A percentile compares a stretch with the other conserved stretches of the same genome.
These are phyloP conservation scores for Chelon auratus DNA, from an alignment of 2,797 vertebrate genomes.

Conservation along the genomic window DNA sequence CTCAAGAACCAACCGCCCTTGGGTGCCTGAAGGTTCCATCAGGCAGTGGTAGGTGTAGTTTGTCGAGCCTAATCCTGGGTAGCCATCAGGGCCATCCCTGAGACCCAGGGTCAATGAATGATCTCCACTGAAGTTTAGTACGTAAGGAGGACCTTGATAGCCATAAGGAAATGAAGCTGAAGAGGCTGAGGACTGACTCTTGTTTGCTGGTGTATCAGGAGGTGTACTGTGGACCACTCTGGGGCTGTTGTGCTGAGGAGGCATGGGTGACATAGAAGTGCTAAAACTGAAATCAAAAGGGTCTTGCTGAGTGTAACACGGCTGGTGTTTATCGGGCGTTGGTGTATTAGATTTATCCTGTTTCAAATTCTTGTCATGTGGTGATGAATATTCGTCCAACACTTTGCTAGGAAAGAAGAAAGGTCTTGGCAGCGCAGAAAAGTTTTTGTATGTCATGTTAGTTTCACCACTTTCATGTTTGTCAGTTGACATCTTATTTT, in stretches of 20 bases:
- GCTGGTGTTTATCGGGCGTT: conserved; percentile 74
- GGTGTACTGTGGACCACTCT: conserved; percentile 75
- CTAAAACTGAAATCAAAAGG: conserved; percentile 80
- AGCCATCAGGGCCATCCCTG: conserved; percentile 81
- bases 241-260: conserved; percentile 80
- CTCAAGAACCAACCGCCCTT: conserved; percentile 86
- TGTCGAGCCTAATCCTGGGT: conserved; percentile 76
- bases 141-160: conserved; percentile 83
- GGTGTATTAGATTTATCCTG: conserved; percentile 66
- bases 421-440: conserved; percentile 70
- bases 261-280: conserved; percentile 75
- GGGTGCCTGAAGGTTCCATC: conserved; percentile 89
- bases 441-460: conserved; percentile 72
- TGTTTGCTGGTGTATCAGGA: conserved; percentile 72
- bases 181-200: conserved; percentile 70
- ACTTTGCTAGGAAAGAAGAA: conserved; percentile 76
- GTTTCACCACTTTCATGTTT: conserved; percentile 70
- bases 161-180: conserved; percentile 75
- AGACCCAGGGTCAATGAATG: conserved; percentile 86
- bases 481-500: conserved; percentile 69
- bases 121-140: conserved; percentile 86
- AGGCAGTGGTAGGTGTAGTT: conserved; percentile 89
- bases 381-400: conserved; percentile 66
- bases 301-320: conserved; percentile 81
- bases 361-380: conserved; percentile 70